Evolutionary conservation across 2,888 invertebrate species (phyloP).

Genomic region (Drosophila anomelani): DNA sequence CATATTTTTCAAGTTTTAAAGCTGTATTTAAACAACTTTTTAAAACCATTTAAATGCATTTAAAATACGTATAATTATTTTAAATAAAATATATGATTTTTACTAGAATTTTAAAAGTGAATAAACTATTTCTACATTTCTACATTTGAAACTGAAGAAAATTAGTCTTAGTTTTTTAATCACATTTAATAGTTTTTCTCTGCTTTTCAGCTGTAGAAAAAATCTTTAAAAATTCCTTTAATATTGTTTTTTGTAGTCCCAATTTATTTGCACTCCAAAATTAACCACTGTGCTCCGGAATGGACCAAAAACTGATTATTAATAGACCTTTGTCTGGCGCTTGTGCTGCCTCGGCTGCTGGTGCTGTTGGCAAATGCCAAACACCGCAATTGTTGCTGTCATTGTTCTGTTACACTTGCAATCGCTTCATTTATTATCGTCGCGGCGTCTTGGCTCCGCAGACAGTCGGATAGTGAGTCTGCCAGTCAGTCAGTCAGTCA

Average conservation of each 20-base stretch:
- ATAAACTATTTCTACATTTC: too few species aligned
- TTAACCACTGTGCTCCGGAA: constrained; percentile 43
- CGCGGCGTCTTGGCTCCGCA: constrained; percentile 57
- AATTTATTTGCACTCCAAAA: not conserved
- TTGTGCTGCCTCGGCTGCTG: constrained; percentile 46
- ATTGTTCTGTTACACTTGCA: constrained; percentile 81
- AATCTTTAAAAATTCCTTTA: not conserved
- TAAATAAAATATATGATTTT: too few species aligned
- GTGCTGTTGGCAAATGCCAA: constrained; percentile 79
- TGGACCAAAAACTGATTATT: constrained; percentile 71
- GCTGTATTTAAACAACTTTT: too few species aligned
- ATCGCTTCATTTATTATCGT: constrained; percentile 80
- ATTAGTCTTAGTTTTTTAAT: too few species aligned
- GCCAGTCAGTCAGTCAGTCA: constrained; percentile 20
- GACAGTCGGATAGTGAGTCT: constrained; percentile 27
- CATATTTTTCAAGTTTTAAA: too few species aligned
- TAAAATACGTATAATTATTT: too few species aligned
- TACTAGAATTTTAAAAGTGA: too few species aligned
- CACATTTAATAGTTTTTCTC: too few species aligned
- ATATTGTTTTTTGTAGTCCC: accelerated
- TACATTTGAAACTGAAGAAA: too few species aligned
- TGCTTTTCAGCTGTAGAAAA: too few species aligned
- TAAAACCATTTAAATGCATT: too few species aligned
- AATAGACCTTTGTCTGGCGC: constrained; percentile 78
- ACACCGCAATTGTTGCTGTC: constrained; percentile 79